Conservation (phyloP, 2,888 invertebrate species). For the Epinotia demarniana region DNA sequence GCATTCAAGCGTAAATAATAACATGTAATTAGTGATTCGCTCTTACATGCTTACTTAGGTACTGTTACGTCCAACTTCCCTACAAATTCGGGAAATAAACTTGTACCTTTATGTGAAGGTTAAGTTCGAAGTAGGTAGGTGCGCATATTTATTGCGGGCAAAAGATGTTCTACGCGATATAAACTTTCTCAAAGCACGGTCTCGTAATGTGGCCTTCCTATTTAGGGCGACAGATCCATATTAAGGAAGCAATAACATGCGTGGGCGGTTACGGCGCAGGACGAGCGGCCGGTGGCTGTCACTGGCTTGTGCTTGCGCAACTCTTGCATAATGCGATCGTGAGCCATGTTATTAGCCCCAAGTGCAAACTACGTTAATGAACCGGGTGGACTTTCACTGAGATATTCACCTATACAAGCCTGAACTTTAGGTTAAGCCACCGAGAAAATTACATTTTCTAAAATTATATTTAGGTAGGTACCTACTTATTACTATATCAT, state of each 20-base stretch:
- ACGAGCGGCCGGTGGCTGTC: constrained; percentile 33
- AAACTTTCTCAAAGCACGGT: constrained; percentile 17
- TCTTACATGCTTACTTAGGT: constrained; percentile 21
- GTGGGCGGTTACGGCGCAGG: constrained; percentile 46
- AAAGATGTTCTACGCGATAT: neutral
- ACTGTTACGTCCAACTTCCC: neutral
- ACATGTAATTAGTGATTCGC: constrained; percentile 35
- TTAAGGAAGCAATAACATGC: constrained; percentile 33
- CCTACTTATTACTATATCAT: too few species aligned
- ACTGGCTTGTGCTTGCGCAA: constrained; percentile 46
- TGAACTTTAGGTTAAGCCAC: neutral
- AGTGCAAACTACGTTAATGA: constrained; percentile 73
- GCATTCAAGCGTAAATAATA: constrained; percentile 36
- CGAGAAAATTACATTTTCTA: neutral
- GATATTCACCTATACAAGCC: constrained; percentile 55
- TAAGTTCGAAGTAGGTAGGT: neutral
- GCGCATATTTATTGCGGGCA: neutral
- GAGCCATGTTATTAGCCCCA: constrained; percentile 61
- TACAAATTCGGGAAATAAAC: neutral
- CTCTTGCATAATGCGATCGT: constrained; percentile 58
- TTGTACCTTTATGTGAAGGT: too few species aligned
- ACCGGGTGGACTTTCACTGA: constrained; percentile 68
- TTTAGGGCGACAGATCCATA: constrained; percentile 30
- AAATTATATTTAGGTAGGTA: too few species aligned
- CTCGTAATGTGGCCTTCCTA: constrained; percentile 12